Conservation (phyloP, 2,888 invertebrate species). For the Danaus chrysippus region DNA sequence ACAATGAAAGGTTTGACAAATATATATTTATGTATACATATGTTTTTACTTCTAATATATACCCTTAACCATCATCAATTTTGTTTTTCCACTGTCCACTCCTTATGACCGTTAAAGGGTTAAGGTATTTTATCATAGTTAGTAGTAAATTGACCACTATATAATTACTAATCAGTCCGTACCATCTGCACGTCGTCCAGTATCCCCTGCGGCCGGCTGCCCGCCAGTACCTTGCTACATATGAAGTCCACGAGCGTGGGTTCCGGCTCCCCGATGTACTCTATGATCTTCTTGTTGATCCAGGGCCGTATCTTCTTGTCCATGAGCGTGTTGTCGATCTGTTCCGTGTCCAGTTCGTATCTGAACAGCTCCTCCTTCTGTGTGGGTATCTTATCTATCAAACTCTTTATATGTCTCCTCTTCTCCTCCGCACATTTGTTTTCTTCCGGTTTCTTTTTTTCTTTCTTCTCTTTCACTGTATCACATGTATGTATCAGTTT, state of each 20-base stretch:
- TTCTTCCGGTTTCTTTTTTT: constrained; percentile 62
- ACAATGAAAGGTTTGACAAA: too few relatives aligned
- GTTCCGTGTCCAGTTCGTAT: constrained; percentile 92
- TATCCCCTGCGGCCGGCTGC: constrained; percentile 95
- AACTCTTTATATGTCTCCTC: constrained; percentile 95
- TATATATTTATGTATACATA: too few relatives aligned
- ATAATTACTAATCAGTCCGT: not conserved
- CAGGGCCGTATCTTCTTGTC: constrained; percentile 98
- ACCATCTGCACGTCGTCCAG: constrained; percentile 99
- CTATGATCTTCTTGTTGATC: constrained; percentile 99
- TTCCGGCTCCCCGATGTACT: constrained; percentile 99
- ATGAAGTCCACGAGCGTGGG: constrained; percentile 99
- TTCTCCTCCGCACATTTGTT: constrained; percentile 94
- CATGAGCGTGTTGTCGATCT: constrained; percentile 88
- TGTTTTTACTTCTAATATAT: too few relatives aligned
- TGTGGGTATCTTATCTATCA: constrained; percentile 99
- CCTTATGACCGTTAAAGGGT: too few relatives aligned
- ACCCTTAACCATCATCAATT: too few relatives aligned
- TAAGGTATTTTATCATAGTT: too few relatives aligned
- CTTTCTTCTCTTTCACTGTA: constrained; percentile 46
- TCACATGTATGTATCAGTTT: constrained; percentile 41
- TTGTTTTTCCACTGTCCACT: too few relatives aligned
- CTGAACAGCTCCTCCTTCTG: constrained; percentile 97
- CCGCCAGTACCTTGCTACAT: constrained; percentile 97
- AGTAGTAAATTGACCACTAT: too few relatives aligned